Base-by-base conservation (phyloP, 2,888 invertebrate species). In the Molanna angustata region DNA sequence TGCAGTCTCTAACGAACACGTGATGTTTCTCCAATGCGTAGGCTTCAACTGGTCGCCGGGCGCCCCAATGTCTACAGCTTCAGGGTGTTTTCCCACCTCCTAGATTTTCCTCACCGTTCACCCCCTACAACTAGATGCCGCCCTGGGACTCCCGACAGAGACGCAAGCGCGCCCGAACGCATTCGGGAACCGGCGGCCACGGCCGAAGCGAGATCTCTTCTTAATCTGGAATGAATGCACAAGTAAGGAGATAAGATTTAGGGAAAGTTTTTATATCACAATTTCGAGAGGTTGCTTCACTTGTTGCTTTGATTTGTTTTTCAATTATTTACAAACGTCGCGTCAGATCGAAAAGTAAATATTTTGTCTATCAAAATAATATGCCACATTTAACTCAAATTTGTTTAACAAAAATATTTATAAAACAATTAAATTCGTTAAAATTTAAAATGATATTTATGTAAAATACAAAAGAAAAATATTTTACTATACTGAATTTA, bases 151-250 rank as follows among this genome's bases (percentile, higher is more conserved):
- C 42, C 49, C 42, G 21, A 16, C 27, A 22, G 27, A 43, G 41
- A 49, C 49, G 49, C 49, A 49, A 42, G 49, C 49, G 49, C 37
- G 48, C 22, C 59, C 76, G 75, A 65, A 58, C 61, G 55, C 61
- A 58, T 59, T 66, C 76, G 76, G 69, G 61, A 54, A 59, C 60
- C 68, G 68, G 70, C 74, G 73, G 43, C 2, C 11, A 20, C 14
- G 2, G 9, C 49, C 49, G 49, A 49, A 43, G 21, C 16, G 19
- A 71, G 74, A 71, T 74, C 72, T 73, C 74, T n/a, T n/a, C n/a
- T 74, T 76, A 76, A 76, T 75, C 74, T 74, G 71, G 70, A 75
- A 74, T 71, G 73, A 76, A 75, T 74, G 75, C 75, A 74, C 69
- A 69, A 67, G 73, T 32, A 45, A 52, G 52, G 40, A 21, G 52